These are phyloP conservation scores for Melanogrammus aeglefinus DNA, from an alignment of 2,797 vertebrate species.

Conservation along the genomic window DNA sequence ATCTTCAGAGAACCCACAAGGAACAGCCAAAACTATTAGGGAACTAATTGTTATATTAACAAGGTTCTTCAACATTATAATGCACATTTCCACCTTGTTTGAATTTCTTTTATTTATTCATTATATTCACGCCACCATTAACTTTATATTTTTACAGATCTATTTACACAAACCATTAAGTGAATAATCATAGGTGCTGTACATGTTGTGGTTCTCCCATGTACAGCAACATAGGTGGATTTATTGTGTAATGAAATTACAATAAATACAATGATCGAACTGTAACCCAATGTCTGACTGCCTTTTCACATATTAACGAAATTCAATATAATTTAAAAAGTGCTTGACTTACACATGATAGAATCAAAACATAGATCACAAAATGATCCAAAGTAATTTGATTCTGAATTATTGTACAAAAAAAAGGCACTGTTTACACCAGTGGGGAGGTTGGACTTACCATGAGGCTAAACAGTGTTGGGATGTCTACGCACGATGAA, in stretches of 20 bases:
- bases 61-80: background rate
- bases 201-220: background rate
- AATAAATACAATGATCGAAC: background rate
- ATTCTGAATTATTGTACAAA: constrained; percentile 36
- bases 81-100: background rate
- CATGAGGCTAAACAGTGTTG: constrained; percentile 18
- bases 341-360: constrained; percentile 7
- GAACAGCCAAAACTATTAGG: constrained; percentile 14
- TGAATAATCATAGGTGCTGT: background rate
- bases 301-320: background rate
- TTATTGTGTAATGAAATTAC: background rate
- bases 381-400: background rate
- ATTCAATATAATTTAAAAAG: background rate
- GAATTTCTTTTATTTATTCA: background rate
- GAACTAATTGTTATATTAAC: background rate
- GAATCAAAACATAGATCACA: background rate
- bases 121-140: constrained; percentile 16
- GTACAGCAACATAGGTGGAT: background rate
- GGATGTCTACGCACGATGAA: constrained; percentile 25
- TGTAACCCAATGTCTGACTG: background rate
- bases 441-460: constrained; percentile 34
- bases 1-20: constrained; percentile 27
- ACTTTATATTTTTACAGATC: constrained; percentile 17
- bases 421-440: constrained; percentile 62
- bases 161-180: constrained; percentile 6